Evolutionary conservation across 2,888 invertebrate species (phyloP), one percentile per base, ranked within the genome.

Genomic region (Prosapia bicincta): DNA sequence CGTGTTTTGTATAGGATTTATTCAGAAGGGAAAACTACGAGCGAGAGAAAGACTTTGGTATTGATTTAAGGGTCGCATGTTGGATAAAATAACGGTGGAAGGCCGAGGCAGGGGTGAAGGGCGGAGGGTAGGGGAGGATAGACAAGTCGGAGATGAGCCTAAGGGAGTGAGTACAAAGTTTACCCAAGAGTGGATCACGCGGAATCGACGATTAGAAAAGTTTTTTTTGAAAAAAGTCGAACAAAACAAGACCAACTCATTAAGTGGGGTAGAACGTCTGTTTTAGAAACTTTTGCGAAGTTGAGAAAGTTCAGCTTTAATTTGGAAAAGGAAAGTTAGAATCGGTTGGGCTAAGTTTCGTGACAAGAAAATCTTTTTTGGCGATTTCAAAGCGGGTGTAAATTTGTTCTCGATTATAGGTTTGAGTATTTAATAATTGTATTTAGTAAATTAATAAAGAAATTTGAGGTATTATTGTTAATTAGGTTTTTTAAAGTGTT

Each of bases 61-160:
- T 79, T 79, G 79, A 79, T 79, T 79, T 79, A 79, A 73, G 78
- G 78, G 78, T 78, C 76, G 78, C 78, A 78, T 78, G 78, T 78
- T 77, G 79, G 79, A 78, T 79, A 78, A 79, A 79, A 76, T 79
- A 79, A 78, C 79, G 68, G 76, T 72, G 71, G 71, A 74, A 66
- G 54, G 66, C 70, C 28, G 75, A 71, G 71, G 78, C 71, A 32
- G 38, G 26, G 77, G 77, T 70, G 74, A 74, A 75, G 67, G 28
- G 71, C 66, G 68, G 77, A 25, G 23, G 67, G 38, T 43, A 69
- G 74, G 66, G 71, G 74, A n/a, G 72, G 67, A 71, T 71, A 71
- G 78, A 79, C 78, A 79, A 75, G 72, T 76, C 75, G 79, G 78
- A 78, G 78, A 78, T 78, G 78, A 78, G 78, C 72, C 78, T 78